A percentile compares a stretch with the other conserved stretches of the same genome.
phyloP scores from a whole-genome alignment of 2,113 vertebrate genomes.

The Ovis canadensis region DNA sequence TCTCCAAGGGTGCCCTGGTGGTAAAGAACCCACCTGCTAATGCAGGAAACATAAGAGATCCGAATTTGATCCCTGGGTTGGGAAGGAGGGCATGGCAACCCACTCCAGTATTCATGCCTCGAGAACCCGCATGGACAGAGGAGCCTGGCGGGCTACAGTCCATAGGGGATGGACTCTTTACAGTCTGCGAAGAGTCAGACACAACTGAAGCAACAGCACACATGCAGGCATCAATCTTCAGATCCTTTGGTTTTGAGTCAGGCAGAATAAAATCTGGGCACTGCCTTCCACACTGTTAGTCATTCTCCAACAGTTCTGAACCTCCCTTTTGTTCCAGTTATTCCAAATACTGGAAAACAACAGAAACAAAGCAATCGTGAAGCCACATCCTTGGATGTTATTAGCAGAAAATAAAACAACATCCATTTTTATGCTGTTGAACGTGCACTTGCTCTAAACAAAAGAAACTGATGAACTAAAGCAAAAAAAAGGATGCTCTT shows the following conservation, averaged over 20 bases:
- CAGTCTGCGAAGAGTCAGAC: neutral
- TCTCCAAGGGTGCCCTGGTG: neutral
- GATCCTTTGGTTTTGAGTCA: neutral
- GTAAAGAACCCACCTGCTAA: neutral
- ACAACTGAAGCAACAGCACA: neutral
- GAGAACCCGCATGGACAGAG: neutral
- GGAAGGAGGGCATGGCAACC: neutral
- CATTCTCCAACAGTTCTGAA: neutral
- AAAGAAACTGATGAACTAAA: neutral
- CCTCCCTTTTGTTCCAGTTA: constrained; percentile 22
- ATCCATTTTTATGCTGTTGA: neutral
- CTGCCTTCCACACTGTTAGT: neutral
- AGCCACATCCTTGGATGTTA: neutral
- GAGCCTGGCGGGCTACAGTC: neutral
- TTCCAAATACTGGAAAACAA: neutral
- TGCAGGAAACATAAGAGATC: neutral
- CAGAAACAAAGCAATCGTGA: neutral
- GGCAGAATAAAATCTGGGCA: neutral
- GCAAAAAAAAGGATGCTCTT: neutral
- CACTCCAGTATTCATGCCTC: neutral
- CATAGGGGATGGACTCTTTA: neutral
- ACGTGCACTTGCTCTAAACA: neutral
- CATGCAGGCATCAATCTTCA: neutral
- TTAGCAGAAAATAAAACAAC: constrained; percentile 1
- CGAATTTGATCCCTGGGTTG: neutral